Conservation (phyloP, 2,113 vertebrate species). For the Pedionomus torquatus region DNA sequence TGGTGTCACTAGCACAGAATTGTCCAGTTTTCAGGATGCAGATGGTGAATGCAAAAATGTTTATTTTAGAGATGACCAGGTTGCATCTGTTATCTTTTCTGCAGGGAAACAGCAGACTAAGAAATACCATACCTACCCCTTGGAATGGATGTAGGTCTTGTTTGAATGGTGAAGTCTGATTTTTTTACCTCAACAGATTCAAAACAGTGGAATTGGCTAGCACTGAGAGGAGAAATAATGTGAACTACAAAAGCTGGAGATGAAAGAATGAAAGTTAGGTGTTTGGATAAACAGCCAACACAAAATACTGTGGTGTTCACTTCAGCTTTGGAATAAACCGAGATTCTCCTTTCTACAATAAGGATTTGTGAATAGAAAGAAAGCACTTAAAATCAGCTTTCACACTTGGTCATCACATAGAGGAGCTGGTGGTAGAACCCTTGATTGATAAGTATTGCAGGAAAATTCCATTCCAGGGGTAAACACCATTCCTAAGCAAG, state of each 20-base stretch:
- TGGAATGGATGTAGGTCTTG: not conserved
- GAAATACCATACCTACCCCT: not conserved
- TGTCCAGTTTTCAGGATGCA: not conserved
- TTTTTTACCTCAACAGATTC: not conserved
- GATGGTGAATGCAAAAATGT: not conserved
- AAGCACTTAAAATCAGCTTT: not conserved
- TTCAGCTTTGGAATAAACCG: not conserved
- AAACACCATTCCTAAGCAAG: not conserved
- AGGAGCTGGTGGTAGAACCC: not conserved
- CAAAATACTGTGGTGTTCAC: not conserved
- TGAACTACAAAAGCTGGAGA: not conserved
- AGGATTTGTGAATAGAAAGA: not conserved
- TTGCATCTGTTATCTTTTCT: not conserved
- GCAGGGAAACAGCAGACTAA: not conserved
- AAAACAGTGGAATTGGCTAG: not conserved
- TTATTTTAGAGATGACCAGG: not conserved
- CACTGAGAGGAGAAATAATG: not conserved
- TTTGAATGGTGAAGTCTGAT: not conserved
- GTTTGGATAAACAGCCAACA: not conserved
- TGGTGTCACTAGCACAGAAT: not conserved
- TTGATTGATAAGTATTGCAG: not conserved
- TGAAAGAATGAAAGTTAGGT: not conserved
- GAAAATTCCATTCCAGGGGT: not conserved
- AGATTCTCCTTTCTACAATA: not conserved
- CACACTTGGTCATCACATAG: not conserved